Percentiles rank a stretch among this genome's conserved stretches.
Conservation (phyloP, 1,140 invertebrate genomes). For the Hesperophylax magnus region DNA sequence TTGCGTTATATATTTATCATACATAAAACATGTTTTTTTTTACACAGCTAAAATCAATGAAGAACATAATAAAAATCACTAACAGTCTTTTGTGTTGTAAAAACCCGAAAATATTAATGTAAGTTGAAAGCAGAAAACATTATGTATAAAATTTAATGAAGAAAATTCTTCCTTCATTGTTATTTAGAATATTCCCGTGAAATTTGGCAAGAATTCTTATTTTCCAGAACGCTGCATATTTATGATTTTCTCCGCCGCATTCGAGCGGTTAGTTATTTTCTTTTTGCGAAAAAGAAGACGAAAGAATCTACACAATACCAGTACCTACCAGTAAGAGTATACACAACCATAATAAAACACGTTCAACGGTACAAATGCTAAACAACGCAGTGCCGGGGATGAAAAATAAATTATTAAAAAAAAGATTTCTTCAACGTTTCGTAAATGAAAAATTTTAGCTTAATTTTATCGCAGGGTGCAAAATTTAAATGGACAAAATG, state of each 20-base stretch:
- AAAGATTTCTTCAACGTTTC: too few relatives aligned
- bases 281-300: conserved; percentile 17
- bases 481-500: too few relatives aligned
- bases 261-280: conserved; percentile 34
- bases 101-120: too few relatives aligned
- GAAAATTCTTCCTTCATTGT: conserved; percentile 22
- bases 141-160: conserved; percentile 15
- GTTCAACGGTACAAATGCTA: conserved; percentile 43
- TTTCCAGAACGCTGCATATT: conserved; percentile 43
- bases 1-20: too few relatives aligned
- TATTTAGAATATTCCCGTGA: conserved; percentile 38
- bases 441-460: too few relatives aligned
- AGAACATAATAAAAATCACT: too few relatives aligned
- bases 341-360: conserved; percentile 34
- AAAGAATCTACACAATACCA: conserved; percentile 10
- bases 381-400: conserved; percentile 34
- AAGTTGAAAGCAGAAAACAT: too few relatives aligned
- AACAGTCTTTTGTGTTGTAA: too few relatives aligned
- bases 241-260: conserved; percentile 44
- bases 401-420: too few relatives aligned
- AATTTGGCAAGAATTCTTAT: conserved; percentile 45
- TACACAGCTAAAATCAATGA: too few relatives aligned
- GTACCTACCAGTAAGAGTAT: neutral
- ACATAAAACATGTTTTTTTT: too few relatives aligned
- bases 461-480: too few relatives aligned